Base-by-base conservation (phyloP, 2,888 invertebrate genomes). In the Drosophila picticornis region DNA sequence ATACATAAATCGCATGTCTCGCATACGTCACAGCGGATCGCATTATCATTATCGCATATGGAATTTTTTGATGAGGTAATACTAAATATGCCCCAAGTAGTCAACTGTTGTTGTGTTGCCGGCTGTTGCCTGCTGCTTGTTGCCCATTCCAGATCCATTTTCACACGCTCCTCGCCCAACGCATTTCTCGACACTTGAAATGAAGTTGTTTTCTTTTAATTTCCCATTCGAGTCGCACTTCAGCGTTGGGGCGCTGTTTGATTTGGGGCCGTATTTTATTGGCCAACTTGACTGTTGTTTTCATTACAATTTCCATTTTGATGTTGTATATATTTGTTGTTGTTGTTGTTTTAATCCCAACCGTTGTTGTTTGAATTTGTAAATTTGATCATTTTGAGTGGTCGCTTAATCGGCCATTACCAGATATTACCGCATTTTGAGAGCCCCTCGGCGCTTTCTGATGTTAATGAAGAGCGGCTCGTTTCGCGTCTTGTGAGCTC, bases 1-100 rank as follows among this genome's bases (percentile, higher is more conserved):
- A 55, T 55, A 67, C 48, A 50, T 52, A 77, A 64, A 68, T 72
- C 72, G 76, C 78, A 76, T 80, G 80, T 80, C 77, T 65, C 76
- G 69, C 78, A 73, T 68, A 78, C 61, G 76, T 80, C 80, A 80
- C 64, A 80, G 76, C 48, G 63, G 32, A 79, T 62, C 65, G 67
- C 75, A 79, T 79, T 79, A 80, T 73, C 68, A 82, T 81, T 71
- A 82, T 72, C 76, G 72, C 79, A 81, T 79, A 80, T 69, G 75
- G 67, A 56, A 76, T 62, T 73, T 66, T 38, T 46, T 46, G 46
- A 82, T 81, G 83, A 73, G 83, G 81, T 79, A 82, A 81, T 79
- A 71, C 22, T 64, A 57, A 36, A 27, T 51, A 36, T 46, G 46
- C 46, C 25, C 25, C 22, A 16, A 16, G 29, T 13, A 4, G 43